These are phyloP conservation scores for Dendroctonus ponderosae DNA, from an alignment of 1,140 invertebrate genomes.

Conservation along the genomic window DNA sequence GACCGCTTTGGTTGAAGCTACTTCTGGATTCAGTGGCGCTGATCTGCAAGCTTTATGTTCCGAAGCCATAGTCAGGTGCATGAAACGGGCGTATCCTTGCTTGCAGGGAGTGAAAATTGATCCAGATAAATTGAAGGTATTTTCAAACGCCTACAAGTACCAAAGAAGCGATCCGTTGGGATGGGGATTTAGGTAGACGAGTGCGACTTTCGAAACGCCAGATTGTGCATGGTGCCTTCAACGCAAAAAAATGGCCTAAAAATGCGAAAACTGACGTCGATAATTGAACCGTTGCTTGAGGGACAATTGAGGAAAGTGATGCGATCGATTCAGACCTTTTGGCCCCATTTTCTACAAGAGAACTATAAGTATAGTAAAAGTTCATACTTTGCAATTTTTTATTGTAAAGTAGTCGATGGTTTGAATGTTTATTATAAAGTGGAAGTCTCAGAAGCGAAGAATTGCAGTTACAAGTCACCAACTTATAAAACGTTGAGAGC, in stretches of 20 bases:
- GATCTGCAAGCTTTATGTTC: slow-evolving; percentile 83
- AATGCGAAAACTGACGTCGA: slow-evolving; percentile 42
- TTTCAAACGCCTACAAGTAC: not conserved
- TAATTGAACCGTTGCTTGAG: slow-evolving; percentile 42
- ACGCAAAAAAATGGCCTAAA: slow-evolving; percentile 37
- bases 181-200: slow-evolving; percentile 55
- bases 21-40: slow-evolving; percentile 86
- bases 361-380: slow-evolving; percentile 37
- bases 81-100: slow-evolving; percentile 82
- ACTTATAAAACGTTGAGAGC: no score
- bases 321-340: slow-evolving; percentile 38
- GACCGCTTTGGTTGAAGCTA: slow-evolving; percentile 66
- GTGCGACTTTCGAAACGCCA: slow-evolving; percentile 65
- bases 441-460: no score
- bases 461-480: no score
- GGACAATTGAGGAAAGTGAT: slow-evolving; percentile 43
- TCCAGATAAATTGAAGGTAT: slow-evolving; percentile 69
- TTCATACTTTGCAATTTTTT: no score
- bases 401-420: no score
- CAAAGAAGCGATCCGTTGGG: not conserved
- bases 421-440: no score
- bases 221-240: slow-evolving; percentile 65
- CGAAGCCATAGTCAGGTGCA: slow-evolving; percentile 79
- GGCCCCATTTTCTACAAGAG: slow-evolving; percentile 44
- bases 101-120: slow-evolving; percentile 77